These are phyloP conservation scores for Callosobruchus maculatus DNA, from an alignment of 2,888 invertebrate genomes.

Conservation along the genomic window DNA sequence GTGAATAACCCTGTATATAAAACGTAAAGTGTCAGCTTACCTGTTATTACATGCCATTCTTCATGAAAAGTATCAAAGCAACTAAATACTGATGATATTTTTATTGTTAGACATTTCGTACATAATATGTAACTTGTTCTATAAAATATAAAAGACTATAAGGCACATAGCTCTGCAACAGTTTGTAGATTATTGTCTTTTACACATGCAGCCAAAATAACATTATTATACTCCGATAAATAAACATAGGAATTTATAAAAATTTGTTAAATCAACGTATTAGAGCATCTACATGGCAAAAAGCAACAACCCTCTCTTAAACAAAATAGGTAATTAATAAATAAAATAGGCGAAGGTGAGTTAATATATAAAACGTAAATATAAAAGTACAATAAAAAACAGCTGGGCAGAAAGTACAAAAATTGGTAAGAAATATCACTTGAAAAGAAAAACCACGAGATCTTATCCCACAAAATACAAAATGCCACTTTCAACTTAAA, in stretches of 20 bases:
- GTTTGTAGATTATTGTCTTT: constrained; percentile 25
- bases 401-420: constrained; percentile 27
- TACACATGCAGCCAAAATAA: constrained; percentile 20
- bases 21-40: no score
- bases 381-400: constrained; percentile 22
- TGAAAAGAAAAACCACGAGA: constrained; percentile 9
- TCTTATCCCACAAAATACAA: constrained; percentile 15
- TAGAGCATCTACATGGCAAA: constrained; percentile 17
- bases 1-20: no score
- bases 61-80: not conserved
- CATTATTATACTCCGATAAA: not conserved
- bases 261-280: constrained; percentile 13
- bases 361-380: constrained; percentile 19
- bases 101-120: constrained; percentile 13
- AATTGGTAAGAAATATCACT: constrained; percentile 20
- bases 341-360: constrained; percentile 21
- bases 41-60: no score
- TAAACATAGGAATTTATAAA: constrained; percentile 10
- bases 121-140: constrained; percentile 11
- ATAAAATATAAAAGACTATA: constrained; percentile 19
- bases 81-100: constrained; percentile 4
- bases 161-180: constrained; percentile 19
- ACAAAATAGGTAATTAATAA: constrained; percentile 24
- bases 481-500: constrained; percentile 15
- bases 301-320: constrained; percentile 29